Evolutionary conservation across 2,797 vertebrate species (phyloP).

Genomic region (Mus caroli): DNA sequence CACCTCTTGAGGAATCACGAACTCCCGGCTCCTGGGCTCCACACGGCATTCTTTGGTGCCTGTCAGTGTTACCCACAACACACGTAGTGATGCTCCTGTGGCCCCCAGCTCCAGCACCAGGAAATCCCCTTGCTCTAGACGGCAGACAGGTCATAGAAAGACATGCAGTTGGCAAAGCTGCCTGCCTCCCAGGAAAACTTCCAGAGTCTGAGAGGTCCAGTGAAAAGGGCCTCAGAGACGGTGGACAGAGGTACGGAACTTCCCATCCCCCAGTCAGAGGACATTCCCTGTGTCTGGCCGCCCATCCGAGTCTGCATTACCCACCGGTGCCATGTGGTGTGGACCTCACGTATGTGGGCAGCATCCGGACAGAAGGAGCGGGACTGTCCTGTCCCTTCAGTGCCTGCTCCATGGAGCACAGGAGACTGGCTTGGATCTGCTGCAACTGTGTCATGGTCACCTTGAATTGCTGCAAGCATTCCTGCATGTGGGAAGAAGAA

Average conservation of each 20-base stretch:
- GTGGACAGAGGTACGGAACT: neutral
- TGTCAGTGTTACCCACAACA: conserved; percentile 89
- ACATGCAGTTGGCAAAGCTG: neutral
- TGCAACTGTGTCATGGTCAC: conserved; percentile 86
- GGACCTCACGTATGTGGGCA: conserved; percentile 92
- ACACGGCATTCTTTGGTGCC: conserved; percentile 78
- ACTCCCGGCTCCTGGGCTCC: conserved; percentile 88
- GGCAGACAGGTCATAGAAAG: conserved; percentile 20
- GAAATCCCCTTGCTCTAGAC: conserved; percentile 91
- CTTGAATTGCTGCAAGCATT: conserved; percentile 85
- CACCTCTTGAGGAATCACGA: conserved; percentile 87
- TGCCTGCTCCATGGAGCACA: conserved; percentile 87
- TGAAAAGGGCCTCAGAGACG: neutral
- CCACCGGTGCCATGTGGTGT: conserved; percentile 93
- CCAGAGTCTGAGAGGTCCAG: neutral
- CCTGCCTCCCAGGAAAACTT: neutral
- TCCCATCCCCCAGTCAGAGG: neutral
- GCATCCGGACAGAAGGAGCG: conserved; percentile 89
- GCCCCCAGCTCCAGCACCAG: conserved; percentile 92
- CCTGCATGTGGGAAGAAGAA: conserved; percentile 86
- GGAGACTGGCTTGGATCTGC: conserved; percentile 87
- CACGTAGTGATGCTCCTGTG: conserved; percentile 87
- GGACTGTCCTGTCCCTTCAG: conserved; percentile 84
- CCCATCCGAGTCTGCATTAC: neutral
- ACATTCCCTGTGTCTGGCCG: neutral